Base-by-base conservation (phyloP, 2,888 invertebrate genomes). In the Drosophila flavopinicola region DNA sequence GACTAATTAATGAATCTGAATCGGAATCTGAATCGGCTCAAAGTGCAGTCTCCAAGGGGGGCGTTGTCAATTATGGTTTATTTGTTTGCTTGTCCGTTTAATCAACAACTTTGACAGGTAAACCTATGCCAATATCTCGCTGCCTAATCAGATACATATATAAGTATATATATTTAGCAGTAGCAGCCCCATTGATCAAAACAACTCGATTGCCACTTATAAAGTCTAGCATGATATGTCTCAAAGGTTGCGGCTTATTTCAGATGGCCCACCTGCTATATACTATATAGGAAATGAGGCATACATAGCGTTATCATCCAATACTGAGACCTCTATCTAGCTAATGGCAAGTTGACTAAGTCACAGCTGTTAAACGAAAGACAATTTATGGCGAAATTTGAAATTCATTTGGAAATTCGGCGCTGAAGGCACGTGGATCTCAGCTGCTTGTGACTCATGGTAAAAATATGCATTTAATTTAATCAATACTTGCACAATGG, bases 11-110 rank as follows among this genome's bases (percentile, higher is more conserved):
- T 44, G 27, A 35, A 27, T 39, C 17, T 39, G 48, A 6, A n/a
- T 24, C 5, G 37, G 63, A 58, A 64, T 67, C 59, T 54, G 9
- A 9, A 6, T 39, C 30, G 23, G 48, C 45, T 47, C 75, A 78
- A 77, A 49, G 85, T 79, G 73, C 78, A 80, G n/a, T 65, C 80
- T 67, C 63, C 67, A 52, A 58, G 27, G 52, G 45, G 23, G 41
- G 33, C n/a, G n/a, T n/a, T n/a, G 51, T 42, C 67, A 59, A 61
- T 29, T 15, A 33, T 33, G 11, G 35, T 10, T 11, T 13, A 24
- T 48, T 48, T 56, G 20, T 23, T 61, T n/a, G 7, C 39, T 35
- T 24, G 20, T 17, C 7, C 4, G 4, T 27, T 41, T 66, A 32
- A 60, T 41, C 37, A 20, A 17, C 7, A 23, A 15, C 23, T 33